phyloP scores from a whole-genome alignment of 2,113 vertebrate species.

The Eubucco bourcierii region DNA sequence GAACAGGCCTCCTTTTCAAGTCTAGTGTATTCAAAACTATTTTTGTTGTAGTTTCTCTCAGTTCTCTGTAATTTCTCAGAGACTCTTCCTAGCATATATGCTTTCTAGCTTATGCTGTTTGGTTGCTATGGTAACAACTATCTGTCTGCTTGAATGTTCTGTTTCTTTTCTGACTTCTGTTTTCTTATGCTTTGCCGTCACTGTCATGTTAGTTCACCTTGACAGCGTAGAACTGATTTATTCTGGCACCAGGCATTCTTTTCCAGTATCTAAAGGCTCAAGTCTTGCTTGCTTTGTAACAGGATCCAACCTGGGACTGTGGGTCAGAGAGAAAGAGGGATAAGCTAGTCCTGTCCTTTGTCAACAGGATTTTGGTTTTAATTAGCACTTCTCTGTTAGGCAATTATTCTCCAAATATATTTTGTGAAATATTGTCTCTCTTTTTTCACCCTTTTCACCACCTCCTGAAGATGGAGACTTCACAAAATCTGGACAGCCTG shows the following conservation, averaged over 20 bases:
- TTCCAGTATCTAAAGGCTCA: not conserved
- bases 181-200: not conserved
- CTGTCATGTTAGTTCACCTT: not conserved
- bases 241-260: not conserved
- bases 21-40: not conserved
- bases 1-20: not conserved
- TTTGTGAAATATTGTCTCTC: not conserved
- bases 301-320: not conserved
- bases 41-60: not conserved
- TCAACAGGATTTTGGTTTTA: not conserved
- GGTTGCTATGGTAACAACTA: not conserved
- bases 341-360: not conserved
- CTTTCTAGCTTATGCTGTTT: not conserved
- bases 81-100: not conserved
- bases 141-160: not conserved
- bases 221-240: not conserved
- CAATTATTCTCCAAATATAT: not conserved
- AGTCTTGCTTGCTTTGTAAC: not conserved
- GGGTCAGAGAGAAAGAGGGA: not conserved
- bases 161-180: not conserved
- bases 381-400: not conserved
- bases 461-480: too few relatives aligned
- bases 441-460: not conserved
- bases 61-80: not conserved
- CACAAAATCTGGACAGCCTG: too few relatives aligned